Evolutionary conservation across 2,888 invertebrate genomes (phyloP), one percentile per base, ranked within the genome.

Genomic region (Caenorhabditis becei): DNA sequence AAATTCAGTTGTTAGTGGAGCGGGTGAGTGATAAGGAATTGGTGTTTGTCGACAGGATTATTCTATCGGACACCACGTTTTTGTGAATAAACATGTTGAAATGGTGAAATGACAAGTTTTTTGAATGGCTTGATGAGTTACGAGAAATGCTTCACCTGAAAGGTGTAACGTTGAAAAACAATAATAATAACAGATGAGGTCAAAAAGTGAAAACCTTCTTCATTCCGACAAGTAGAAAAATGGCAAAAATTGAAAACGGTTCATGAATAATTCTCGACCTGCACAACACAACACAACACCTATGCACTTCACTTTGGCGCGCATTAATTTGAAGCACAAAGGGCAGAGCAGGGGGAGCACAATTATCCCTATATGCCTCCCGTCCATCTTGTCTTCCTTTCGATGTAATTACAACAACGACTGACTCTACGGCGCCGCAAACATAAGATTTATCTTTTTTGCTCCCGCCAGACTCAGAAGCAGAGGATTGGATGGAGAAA

Each of bases 351-450:
- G 59, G 56, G 14, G 41, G 11, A 11, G 74, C 58, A 65, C 75
- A 75, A 75, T 75, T 75, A 75, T 75, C 72, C 66, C 47, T 49
- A 8, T 53, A 14, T 23, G 1, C 18, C 24, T 35, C 23, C 23
- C 23, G 32, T 24, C 41, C 66, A 41, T 41, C 26, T 32, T 49
- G 26, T 32, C 41, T 62, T 65, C 58, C 16, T 16, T 23, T 51
- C 51, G 35, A 66, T 75, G 75, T 75, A 75, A 75, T 75, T 75
- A 75, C 75, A 75, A 75, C 61, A 51, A 59, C 47, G 41, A 59
- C 63, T 65, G 58, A 56, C 66, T 65, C 59, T 26, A 24, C 26
- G 32, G 41, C 8, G 23, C 20, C 37, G 54, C 71, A 63, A 63
- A 56, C 71, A 74, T 37, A 58, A 74, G 74, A 74, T 74, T 74